A percentile compares a stretch with the other conserved stretches of the same genome.
Evolutionary conservation across 2,888 invertebrate genomes (phyloP).

Genomic region (Noctua janthina): DNA sequence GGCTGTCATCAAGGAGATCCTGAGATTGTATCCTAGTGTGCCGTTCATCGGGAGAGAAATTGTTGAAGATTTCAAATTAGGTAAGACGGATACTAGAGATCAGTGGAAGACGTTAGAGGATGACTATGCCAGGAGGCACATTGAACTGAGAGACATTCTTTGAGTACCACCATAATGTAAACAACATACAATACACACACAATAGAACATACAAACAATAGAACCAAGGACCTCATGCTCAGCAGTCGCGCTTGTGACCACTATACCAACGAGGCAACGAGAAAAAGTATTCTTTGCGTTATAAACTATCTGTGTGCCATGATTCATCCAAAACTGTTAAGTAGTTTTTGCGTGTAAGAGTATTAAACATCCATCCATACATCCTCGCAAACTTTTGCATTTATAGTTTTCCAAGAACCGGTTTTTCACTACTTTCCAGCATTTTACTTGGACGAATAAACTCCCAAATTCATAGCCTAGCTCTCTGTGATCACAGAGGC

Average conservation of each 20-base stretch:
- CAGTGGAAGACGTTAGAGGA: too few species aligned
- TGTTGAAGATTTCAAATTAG: conserved; percentile 90
- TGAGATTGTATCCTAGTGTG: conserved; percentile 92
- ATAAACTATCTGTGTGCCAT: neutral
- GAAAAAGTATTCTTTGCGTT: neutral
- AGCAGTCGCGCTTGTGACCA: too few species aligned
- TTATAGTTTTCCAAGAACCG: neutral
- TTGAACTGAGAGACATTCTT: too few species aligned
- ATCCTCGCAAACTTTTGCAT: neutral
- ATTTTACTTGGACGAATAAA: neutral
- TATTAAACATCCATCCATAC: neutral
- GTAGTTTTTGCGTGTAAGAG: neutral
- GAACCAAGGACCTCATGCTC: too few species aligned
- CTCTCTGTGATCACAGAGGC: neutral
- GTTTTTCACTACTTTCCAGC: neutral
- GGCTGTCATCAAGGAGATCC: conserved; percentile 92
- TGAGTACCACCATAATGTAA: too few species aligned
- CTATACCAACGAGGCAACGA: too few species aligned
- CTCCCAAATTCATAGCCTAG: neutral
- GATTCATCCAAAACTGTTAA: neutral
- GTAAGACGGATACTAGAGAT: conserved; percentile 75
- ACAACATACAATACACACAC: too few species aligned
- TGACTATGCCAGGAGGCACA: too few species aligned
- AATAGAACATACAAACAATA: too few species aligned
- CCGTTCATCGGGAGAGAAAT: conserved; percentile 91